Base-by-base conservation (phyloP, 2,797 vertebrate genomes). In the Cetoscarus ocellatus region DNA sequence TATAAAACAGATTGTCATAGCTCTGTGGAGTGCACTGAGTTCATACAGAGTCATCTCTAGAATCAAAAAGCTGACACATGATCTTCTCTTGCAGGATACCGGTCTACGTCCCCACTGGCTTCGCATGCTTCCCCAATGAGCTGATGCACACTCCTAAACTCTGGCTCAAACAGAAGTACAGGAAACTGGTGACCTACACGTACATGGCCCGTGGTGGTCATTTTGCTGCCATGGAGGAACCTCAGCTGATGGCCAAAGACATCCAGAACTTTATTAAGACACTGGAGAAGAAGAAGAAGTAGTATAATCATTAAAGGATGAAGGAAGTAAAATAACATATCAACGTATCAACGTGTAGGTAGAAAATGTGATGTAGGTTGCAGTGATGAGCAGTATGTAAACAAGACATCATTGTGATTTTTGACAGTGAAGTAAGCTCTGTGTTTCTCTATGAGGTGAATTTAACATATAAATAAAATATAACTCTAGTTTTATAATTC, bases 181-280 rank as follows among this genome's bases (percentile, higher is more conserved):
- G 19, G 42, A 92, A 94, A 15, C 92, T 97, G 0, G 0, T 92
- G 49, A 88, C 70, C 52, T 97, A 83, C 76, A 86, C 90, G 1
- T 86, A 83, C 47, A 96, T 97, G 96, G 82, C 91, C 10, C 83
- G 65, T 0, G 96, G 96, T 0, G 96, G 96, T 3, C 96, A 97
- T 73, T 98, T 97, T 60, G 95, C 95, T n/a, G 96, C 96, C 53
- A 96, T 98, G 91, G 95, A 98, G 65, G 96, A 97, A 81, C 96
- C 96, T 1, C 85, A 87, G 73, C 90, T 97, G 71, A 89, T 97
- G 88, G 96, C 95, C 4, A 88, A 94, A 62, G 96, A 98, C 77
- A 90, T 98, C 70, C 91, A 93, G 61, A 92, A 86, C 18, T 97
- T 98, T 82, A 90, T 87, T 27, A 93, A 86, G 71, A 91, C 73